Base-by-base conservation (phyloP, 2,888 invertebrate species). In the Globia sparganii region DNA sequence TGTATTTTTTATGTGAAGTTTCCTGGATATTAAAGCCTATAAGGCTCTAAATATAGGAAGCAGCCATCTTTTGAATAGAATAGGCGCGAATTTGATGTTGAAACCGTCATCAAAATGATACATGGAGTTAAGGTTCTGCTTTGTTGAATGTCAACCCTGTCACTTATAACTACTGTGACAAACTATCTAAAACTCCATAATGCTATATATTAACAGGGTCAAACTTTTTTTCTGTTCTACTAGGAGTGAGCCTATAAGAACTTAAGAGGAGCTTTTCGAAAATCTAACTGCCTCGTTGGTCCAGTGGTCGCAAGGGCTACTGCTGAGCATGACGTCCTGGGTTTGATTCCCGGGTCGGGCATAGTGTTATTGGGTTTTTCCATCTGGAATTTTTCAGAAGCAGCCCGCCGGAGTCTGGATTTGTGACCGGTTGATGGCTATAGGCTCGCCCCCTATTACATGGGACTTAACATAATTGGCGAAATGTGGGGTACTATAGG, bases 11-110 rank as follows among this genome's bases (percentile, higher is more conserved):
- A n/a, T 56, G 11, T 11, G 0, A 13, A 49, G 0, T 61, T 81
- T 66, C 82, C 80, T 81, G 59, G 59, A 66, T 61, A 31, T 9
- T 31, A 2, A 15, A 49, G 4, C 4, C 4, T 21, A 5, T 46
- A 37, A 49, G 31, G 34, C 13, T 53, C 0, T 43, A 78, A 40
- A 11, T 43, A 43, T 15, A 37, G 56, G 11, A 0, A 34, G 13
- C 5, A 34, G 15, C 21, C 11, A n/a, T 49, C 2, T 46, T 58
- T 31, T 9, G 0, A 40, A 49, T 18, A 49, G 15, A 46, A n/a
- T 25, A 64, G 15, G 11, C 5, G 5, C 13, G 4, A 49, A 18
- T 28, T 28, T 13, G n/a, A 28, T 15, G 4, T 8, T n/a, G 13
- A 18, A 31, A 67, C 8, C 11, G 4, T 2, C 15, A n/a, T 40